phyloP scores from a whole-genome alignment of 1,140 invertebrate species.

The Drosophila ananassae region DNA sequence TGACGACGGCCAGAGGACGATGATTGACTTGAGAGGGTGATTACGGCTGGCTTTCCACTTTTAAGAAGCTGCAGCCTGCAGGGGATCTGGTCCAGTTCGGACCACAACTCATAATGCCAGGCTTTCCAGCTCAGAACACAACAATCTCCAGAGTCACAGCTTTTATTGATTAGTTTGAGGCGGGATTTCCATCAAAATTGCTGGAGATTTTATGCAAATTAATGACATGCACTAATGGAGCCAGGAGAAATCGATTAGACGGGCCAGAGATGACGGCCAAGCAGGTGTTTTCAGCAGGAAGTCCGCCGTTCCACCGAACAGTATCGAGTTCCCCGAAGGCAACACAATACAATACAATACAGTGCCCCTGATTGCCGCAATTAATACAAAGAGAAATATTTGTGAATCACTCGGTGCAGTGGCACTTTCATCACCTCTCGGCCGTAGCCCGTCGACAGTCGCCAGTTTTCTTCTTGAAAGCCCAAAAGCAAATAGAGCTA shows the following conservation, averaged over 20 bases:
- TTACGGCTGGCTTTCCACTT: constrained; percentile 13
- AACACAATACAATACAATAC: neutral
- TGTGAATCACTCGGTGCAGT: constrained; percentile 65
- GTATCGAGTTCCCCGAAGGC: neutral
- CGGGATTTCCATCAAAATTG: constrained; percentile 67
- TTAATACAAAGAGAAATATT: constrained; percentile 68
- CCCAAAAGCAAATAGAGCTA: constrained; percentile 74
- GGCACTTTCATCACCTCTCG: constrained; percentile 16
- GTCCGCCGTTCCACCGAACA: neutral
- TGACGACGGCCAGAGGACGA: constrained; percentile 41
- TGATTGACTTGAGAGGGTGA: constrained; percentile 21
- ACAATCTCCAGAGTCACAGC: neutral
- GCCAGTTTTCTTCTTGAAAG: constrained; percentile 38
- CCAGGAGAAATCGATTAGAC: constrained; percentile 64
- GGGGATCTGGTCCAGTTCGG: neutral
- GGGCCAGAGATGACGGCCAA: constrained; percentile 24
- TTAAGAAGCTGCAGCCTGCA: neutral
- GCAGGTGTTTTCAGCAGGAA: constrained; percentile 12
- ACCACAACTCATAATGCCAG: neutral
- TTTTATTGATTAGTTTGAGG: constrained; percentile 70
- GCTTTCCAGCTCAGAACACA: neutral
- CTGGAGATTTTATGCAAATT: constrained; percentile 73
- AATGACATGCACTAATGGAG: constrained; percentile 78
- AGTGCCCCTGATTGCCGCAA: constrained; percentile 55
- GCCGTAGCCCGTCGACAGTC: neutral